Evolutionary conservation across 2,888 invertebrate species (phyloP), one percentile per base, ranked within the genome.

Genomic region (Encarsia formosa): DNA sequence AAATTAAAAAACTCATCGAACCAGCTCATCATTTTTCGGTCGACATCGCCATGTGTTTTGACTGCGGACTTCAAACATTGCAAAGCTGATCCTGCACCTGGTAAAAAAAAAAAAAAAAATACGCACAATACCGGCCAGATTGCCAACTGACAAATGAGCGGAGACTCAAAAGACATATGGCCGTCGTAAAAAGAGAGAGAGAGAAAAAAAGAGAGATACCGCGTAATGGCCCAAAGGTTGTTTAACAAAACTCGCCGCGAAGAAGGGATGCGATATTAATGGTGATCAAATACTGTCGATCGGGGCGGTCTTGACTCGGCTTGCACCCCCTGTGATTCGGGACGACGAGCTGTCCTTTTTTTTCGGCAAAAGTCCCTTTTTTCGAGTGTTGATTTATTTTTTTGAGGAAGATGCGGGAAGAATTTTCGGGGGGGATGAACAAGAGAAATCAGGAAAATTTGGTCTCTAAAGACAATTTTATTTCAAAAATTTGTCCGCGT

Each of bases 191-290:
- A 70, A 70, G 41, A 42, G 11, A 24, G 46, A 40, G 47, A 26
- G 49, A 43, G 43, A 41, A 37, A 50, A 38, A 54, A 29, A 49
- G 44, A 45, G 41, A 48, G 16, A n/a, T 16, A 22, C 37, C 16
- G 39, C 13, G 18, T 11, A 34, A 24, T 32, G 40, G 42, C 45
- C 38, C 49, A 40, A 48, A 51, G 42, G 22, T 40, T 37, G 47
- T n/a, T 44, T 51, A 40, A 40, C n/a, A 15, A 34, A 37, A 48
- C 43, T 48, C 44, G n/a, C n/a, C n/a, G n/a, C n/a, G n/a, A n/a
- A n/a, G n/a, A n/a, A n/a, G n/a, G 69, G 67, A 73, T 72, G 66
- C 67, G 64, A 72, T 71, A 73, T 73, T 73, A 73, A 73, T 73
- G 71, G 71, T 71, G 71, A 73, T 71, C 71, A 72, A 72, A 71